Conservation (phyloP, 2,797 vertebrate genomes). For the Taenioides sp. region DNA sequence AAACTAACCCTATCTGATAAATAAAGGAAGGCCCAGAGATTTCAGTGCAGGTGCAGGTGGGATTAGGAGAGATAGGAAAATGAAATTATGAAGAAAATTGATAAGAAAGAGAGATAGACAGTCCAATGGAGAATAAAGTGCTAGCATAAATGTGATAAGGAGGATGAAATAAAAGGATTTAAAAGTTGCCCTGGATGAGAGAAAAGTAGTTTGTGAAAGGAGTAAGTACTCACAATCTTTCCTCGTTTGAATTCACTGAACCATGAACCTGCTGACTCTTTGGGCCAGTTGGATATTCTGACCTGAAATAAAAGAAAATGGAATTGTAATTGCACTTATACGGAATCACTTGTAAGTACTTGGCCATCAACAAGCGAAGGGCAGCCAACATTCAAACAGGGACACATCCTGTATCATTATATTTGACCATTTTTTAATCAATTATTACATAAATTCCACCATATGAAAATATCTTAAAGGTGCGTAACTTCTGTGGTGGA, state of each 20-base stretch:
- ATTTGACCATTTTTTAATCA: no score
- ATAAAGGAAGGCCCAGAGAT: not conserved
- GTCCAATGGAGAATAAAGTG: slow-evolving; percentile 1
- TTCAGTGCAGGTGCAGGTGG: not conserved
- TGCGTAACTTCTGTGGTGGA: no score
- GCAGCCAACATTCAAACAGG: no score
- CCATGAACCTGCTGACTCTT: slow-evolving; percentile 94
- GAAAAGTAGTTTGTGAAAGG: not conserved
- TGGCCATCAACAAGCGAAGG: not conserved
- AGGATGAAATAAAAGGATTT: slow-evolving; percentile 23
- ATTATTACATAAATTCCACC: no score
- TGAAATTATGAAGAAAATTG: slow-evolving; percentile 4
- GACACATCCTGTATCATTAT: no score
- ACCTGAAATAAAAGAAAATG: slow-evolving; percentile 72
- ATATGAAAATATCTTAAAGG: no score
- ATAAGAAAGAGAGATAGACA: slow-evolving; percentile 6
- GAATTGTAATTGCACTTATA: not conserved
- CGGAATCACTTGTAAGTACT: not conserved
- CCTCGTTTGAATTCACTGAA: slow-evolving; percentile 99
- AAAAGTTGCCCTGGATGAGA: slow-evolving; percentile 16
- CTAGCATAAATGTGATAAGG: slow-evolving; percentile 22
- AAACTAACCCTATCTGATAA: not conserved
- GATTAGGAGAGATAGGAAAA: slow-evolving; percentile 3
- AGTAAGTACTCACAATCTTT: slow-evolving; percentile 87
- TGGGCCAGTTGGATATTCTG: slow-evolving; percentile 96